Evolutionary conservation across 2,888 invertebrate species (phyloP).

Genomic region (Patella ulyssiponensis): DNA sequence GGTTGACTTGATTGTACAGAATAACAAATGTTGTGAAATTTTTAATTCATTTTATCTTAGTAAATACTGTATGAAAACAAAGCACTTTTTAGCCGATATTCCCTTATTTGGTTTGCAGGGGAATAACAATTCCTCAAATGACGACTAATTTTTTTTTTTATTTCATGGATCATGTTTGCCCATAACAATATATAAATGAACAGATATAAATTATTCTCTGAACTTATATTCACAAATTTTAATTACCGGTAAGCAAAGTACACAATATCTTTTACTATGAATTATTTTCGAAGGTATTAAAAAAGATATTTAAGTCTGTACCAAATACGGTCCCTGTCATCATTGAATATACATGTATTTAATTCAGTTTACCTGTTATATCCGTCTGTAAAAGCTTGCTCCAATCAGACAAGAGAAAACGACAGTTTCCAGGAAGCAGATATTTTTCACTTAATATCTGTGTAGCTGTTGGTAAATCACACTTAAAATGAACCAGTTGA

Average conservation of each 20-base stretch:
- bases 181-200: not conserved
- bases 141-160: too few relatives aligned
- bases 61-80: too few relatives aligned
- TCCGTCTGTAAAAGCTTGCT: slow-evolving; percentile 8
- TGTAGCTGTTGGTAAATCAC: slow-evolving; percentile 11
- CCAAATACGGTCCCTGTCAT: not conserved
- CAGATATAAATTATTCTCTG: not conserved
- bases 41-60: too few relatives aligned
- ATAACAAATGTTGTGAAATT: too few relatives aligned
- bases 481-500: slow-evolving; percentile 16
- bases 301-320: not conserved
- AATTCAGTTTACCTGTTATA: not conserved
- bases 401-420: slow-evolving; percentile 35
- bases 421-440: slow-evolving; percentile 29
- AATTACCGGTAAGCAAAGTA: not conserved
- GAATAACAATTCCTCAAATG: too few relatives aligned
- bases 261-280: not conserved
- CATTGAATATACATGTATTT: too few relatives aligned
- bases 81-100: too few relatives aligned
- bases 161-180: too few relatives aligned
- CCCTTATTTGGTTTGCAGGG: too few relatives aligned
- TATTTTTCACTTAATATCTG: slow-evolving; percentile 16
- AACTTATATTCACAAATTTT: not conserved
- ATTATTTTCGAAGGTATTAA: not conserved
- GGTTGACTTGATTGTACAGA: too few relatives aligned